Base-by-base conservation (phyloP, 2,113 vertebrate species). In the Entomyzon cyanotis region DNA sequence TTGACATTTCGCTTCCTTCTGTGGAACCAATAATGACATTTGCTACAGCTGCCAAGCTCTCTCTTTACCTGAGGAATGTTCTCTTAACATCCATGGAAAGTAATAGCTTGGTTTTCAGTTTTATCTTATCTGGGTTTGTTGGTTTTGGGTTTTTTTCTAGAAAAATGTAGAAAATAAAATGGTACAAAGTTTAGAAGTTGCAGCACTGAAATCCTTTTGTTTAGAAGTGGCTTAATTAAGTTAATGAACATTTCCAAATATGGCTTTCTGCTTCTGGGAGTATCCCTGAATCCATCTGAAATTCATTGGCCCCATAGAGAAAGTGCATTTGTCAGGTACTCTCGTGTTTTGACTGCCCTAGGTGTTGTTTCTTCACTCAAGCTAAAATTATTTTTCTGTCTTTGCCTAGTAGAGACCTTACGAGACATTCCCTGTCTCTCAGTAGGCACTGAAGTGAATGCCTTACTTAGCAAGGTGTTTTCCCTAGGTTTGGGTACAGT, bases 311-410 rank as follows among this genome's bases (percentile, higher is more conserved):
- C 10, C 50, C 25, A 15, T 30, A 27, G 16, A 42, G 18, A 21
- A 53, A 23, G 18, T 59, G 6, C 13, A 74, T 27, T 47, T 55
- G 7, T 30, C 30, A 53, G 16, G 22, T 10, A 37, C 9, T 31
- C 10, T 56, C 35, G 31, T 11, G 44, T 71, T 71, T 55, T 69
- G 25, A 20, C 22, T 73, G 17, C 2, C 16, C 42, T 30, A 30
- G 5, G 5, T 35, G 23, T 24, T 39, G 37, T 64, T 58, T 65
- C 20, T 7, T 92, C 42, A 24, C 5, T 52, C 0, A 0, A 28
- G 24, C 15, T 27, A 35, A 47, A 90, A 64, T 35, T 39, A 14
- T 52, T 69, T 87, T 13, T 59, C 39, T 84, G 39, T 8, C 12
- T 75, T 90, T 74, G 5, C 28, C 24, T 25, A 10, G 6, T 62